These are phyloP conservation scores for Scotopteryx bipunctaria DNA, from an alignment of 2,888 invertebrate species.

Conservation along the genomic window DNA sequence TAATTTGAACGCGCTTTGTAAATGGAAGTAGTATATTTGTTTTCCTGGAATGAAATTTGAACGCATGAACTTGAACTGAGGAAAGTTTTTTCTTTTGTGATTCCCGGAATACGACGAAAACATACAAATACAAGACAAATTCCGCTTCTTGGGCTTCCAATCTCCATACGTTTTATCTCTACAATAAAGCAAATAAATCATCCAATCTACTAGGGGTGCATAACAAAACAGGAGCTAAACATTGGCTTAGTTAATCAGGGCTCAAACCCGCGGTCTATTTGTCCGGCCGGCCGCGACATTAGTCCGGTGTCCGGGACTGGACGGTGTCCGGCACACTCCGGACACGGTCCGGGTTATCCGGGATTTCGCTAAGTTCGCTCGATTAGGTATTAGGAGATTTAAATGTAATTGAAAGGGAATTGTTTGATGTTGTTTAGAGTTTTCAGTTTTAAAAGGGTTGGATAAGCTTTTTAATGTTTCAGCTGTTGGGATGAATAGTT, in stretches of 20 bases:
- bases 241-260: constrained; percentile 74
- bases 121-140: background rate
- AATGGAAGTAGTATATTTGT: too few relatives aligned
- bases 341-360: constrained; percentile 40
- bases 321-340: constrained; percentile 56
- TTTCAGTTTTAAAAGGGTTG: constrained; percentile 34
- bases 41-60: too few relatives aligned
- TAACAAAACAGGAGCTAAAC: constrained; percentile 68
- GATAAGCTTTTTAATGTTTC: constrained; percentile 29
- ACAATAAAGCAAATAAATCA: constrained; percentile 30
- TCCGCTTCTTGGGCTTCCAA: background rate
- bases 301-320: constrained; percentile 64
- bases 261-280: constrained; percentile 70
- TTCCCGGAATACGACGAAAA: background rate
- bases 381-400: constrained; percentile 42
- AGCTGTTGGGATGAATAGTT: constrained; percentile 12
- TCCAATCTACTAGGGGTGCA: constrained; percentile 66
- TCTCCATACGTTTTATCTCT: constrained; percentile 12
- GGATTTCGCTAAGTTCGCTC: constrained; percentile 42
- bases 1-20: too few relatives aligned
- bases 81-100: background rate
- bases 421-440: constrained; percentile 39
- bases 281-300: constrained; percentile 73
- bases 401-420: constrained; percentile 39
- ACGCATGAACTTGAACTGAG: background rate